Percentiles rank a stretch among this genome's conserved stretches.
Conservation (phyloP, 2,797 vertebrate genomes). For the Chaunax sp. region DNA sequence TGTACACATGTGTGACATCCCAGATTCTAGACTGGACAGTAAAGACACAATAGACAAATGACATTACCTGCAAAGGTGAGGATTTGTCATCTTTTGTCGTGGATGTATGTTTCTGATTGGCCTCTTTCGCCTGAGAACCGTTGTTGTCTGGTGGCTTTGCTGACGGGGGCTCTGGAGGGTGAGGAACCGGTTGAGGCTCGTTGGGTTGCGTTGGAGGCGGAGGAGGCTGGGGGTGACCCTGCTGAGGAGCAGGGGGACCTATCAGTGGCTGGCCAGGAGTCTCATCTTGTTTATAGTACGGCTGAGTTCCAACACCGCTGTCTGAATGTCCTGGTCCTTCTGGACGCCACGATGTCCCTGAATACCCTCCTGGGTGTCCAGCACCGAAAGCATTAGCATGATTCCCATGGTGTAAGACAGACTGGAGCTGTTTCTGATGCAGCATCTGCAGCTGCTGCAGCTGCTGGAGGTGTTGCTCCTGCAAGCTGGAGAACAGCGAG, state of each 20-base stretch:
- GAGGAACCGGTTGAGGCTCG: neutral
- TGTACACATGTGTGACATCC: no score
- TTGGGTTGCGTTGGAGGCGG: no score
- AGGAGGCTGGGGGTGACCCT: neutral
- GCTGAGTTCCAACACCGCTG: neutral
- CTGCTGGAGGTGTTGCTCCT: conserved; percentile 85
- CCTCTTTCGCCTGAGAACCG: no score
- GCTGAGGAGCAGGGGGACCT: neutral
- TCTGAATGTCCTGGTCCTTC: conserved; percentile 48
- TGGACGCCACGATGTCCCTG: conserved; percentile 68
- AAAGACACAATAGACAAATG: neutral
- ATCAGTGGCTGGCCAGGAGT: no score
- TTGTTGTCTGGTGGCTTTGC: no score
- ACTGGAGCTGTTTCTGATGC: conserved; percentile 94
- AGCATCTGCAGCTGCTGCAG: conserved; percentile 97
- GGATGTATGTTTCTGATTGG: neutral
- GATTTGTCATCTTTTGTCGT: neutral
- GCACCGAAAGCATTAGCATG: conserved; percentile 37
- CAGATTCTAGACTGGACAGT: no score
- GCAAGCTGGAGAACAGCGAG: neutral
- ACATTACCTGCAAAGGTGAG: neutral
- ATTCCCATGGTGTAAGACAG: conserved; percentile 86
- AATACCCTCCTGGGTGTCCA: conserved; percentile 45
- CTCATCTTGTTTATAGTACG: no score
- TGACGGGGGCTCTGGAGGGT: no score